A percentile compares a stretch with the other conserved stretches of the same genome.
Conservation (phyloP, 1,140 invertebrate genomes). For the Amphibalanus amphitrite region DNA sequence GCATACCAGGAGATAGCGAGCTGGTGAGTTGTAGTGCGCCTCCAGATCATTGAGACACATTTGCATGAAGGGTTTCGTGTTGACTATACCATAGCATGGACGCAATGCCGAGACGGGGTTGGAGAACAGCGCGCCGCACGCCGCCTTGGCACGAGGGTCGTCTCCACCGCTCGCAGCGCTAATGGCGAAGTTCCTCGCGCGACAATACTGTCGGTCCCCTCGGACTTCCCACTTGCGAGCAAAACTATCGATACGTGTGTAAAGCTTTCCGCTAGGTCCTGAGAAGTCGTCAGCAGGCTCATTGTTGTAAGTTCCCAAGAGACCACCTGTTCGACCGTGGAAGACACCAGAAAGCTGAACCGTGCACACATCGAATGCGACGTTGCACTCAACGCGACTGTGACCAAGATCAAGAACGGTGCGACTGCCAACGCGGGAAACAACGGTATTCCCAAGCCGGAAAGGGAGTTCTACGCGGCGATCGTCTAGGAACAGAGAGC, state of each 20-base stretch:
- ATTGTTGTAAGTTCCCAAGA: background rate
- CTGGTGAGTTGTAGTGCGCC: background rate
- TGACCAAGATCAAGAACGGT: background rate
- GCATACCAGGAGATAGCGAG: background rate
- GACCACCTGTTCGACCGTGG: background rate
- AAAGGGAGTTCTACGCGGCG: background rate
- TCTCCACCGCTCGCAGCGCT: too few relatives aligned
- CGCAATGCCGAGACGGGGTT: background rate
- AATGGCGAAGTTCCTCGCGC: background rate
- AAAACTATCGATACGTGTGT: background rate
- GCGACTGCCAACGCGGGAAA: background rate
- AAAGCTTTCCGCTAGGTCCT: background rate
- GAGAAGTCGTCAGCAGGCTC: background rate
- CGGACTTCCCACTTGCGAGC: background rate
- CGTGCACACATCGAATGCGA: background rate
- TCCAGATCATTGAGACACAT: background rate
- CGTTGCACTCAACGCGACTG: background rate
- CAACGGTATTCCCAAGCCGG: background rate
- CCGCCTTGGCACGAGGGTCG: background rate
- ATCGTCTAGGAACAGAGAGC: background rate
- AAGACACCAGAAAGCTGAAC: background rate
- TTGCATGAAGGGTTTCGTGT: background rate
- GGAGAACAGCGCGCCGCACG: background rate
- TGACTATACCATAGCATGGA: background rate
- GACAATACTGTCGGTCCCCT: background rate